Evolutionary conservation across 2,797 vertebrate species (phyloP).

Genomic region (Megaceryle alcyon): DNA sequence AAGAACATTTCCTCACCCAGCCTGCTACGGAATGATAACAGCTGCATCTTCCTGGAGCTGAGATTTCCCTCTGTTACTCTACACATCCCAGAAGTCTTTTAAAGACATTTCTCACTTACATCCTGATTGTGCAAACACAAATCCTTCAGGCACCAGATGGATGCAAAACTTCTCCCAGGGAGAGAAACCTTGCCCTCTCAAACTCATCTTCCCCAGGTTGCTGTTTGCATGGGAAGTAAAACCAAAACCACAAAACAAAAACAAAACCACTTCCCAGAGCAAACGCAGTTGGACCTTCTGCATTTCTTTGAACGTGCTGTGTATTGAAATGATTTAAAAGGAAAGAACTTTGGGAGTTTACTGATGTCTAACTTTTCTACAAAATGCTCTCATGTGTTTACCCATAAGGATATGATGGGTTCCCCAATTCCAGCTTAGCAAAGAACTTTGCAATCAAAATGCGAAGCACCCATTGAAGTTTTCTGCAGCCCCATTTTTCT

Average conservation of each 20-base stretch:
- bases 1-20: background rate
- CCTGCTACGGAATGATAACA: background rate
- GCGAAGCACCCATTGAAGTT: background rate
- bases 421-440: background rate
- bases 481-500: background rate
- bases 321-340: background rate
- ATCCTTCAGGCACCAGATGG: background rate
- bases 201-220: background rate
- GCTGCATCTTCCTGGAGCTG: background rate
- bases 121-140: background rate
- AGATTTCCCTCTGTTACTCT: background rate
- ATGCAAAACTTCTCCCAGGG: background rate
- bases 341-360: fast-evolving
- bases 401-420: background rate
- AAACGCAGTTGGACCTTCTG: background rate
- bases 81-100: background rate
- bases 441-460: background rate
- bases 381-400: background rate
- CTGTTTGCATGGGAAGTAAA: fast-evolving
- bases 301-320: background rate
- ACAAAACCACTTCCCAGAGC: background rate
- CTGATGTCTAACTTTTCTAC: background rate
- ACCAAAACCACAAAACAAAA: background rate
- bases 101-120: background rate
- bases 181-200: background rate